Evolutionary conservation across 1,140 invertebrate genomes (phyloP).

Genomic region (Tetramorium parvispinum): DNA sequence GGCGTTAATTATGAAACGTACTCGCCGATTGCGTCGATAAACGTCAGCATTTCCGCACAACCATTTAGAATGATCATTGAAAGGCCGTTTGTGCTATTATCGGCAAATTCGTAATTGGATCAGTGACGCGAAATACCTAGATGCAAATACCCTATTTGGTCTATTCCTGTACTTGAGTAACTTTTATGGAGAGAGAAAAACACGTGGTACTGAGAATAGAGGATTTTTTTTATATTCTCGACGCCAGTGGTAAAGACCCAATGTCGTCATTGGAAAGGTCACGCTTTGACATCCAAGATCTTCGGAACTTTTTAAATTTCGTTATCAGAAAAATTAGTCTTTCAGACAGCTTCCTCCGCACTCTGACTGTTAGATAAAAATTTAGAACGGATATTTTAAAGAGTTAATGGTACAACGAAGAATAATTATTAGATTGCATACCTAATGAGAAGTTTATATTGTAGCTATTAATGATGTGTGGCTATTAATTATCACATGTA

Average conservation of each 20-base stretch:
- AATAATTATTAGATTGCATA: constrained; percentile 12
- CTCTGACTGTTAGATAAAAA: background rate
- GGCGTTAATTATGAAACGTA: background rate
- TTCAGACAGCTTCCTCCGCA: background rate
- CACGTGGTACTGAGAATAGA: background rate
- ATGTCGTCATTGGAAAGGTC: constrained; percentile 26
- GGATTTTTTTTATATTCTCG: background rate
- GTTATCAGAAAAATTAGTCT: background rate
- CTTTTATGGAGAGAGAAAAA: background rate
- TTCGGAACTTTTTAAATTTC: constrained; percentile 10
- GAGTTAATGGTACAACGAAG: background rate
- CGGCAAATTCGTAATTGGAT: background rate
- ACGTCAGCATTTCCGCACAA: background rate
- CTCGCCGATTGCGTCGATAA: background rate
- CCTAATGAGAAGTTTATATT: background rate
- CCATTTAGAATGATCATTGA: background rate
- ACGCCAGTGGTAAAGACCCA: background rate
- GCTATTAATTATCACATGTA: background rate
- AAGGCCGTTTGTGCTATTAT: background rate
- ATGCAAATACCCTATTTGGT: background rate
- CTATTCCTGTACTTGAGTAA: background rate
- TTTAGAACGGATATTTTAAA: background rate
- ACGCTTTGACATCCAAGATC: background rate
- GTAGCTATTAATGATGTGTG: too few relatives aligned
- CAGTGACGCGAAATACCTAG: background rate